Evolutionary conservation across 2,797 vertebrate species (phyloP), one percentile per base, ranked within the genome.

Genomic region (Tragelaphus oryx): DNA sequence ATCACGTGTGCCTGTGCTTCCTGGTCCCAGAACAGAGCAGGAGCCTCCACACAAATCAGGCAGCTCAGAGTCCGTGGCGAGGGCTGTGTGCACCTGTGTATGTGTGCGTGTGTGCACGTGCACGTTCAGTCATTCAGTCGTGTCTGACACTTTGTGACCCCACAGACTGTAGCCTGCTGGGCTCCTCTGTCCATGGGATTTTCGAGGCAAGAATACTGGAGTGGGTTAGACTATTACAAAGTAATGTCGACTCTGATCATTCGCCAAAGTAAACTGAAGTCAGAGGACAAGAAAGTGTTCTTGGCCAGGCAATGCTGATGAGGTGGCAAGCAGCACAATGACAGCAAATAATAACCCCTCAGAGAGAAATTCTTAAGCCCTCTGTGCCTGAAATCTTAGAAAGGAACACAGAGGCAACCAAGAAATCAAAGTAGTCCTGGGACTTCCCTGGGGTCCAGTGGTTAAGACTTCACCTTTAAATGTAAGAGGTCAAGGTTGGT

Each of bases 11-110:
- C n/a, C 6, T 3, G 16, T 26, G 8, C 37, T 13, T 16, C 62
- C 13, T 1, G 14, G 9, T n/a, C 6, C 30, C 46, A 26, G 76
- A 60, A 41, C 68, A 55, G 11, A 65, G 16, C 24, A 17, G 9
- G 22, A 37, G 4, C 24, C 22, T 54, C 46, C n/a, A 92, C 12
- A 92, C 44, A 46, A 84, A 80, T n/a, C 54, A 37, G n/a, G 44
- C n/a, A 57, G 28, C 9, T 89, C 30, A n/a, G 44, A 68, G 33
- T 41, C 78, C 26, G 1, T 30, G 54, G 13, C 28, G 18, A 65
- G 11, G 37, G n/a, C 14, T 81, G 17, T 33, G n/a, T 65, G n/a
- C 60, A n/a, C 30, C 0, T 16, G 28, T 60, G 12, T 6, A 0
- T 60, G 59, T 3, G 3, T 60, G 4, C 4, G 60, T 18, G 60